Conservation (phyloP, 1,140 invertebrate genomes). For the Drosophila triauraria region DNA sequence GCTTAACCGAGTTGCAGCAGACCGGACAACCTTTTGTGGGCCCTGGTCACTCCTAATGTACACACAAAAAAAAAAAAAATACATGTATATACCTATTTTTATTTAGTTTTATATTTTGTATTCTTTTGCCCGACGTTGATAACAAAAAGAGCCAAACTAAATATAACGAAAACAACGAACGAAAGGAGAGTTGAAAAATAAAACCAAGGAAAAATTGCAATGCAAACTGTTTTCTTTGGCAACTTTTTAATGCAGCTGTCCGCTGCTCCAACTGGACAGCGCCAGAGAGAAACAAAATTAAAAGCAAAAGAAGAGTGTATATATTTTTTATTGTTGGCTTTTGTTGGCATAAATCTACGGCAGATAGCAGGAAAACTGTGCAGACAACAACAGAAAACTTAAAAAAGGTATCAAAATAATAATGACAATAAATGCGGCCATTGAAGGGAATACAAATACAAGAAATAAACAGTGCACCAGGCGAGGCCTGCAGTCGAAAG, state of each 20-base stretch:
- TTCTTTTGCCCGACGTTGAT: slow-evolving; percentile 52
- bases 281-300: slow-evolving; percentile 55
- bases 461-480: slow-evolving; percentile 1
- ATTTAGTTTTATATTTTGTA: slow-evolving; percentile 37
- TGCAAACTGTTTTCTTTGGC: slow-evolving; percentile 81
- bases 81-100: slow-evolving; percentile 30
- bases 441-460: slow-evolving; percentile 35
- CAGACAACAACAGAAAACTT: slow-evolving; percentile 38
- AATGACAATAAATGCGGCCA: slow-evolving; percentile 78
- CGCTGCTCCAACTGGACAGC: slow-evolving; percentile 45
- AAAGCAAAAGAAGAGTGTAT: slow-evolving; percentile 52
- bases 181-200: slow-evolving; percentile 52
- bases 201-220: slow-evolving; percentile 71
- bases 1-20: slow-evolving; percentile 55
- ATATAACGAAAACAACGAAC: slow-evolving; percentile 45
- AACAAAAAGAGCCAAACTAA: slow-evolving; percentile 66
- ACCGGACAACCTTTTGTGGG: slow-evolving; percentile 63
- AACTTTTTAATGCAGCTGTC: slow-evolving; percentile 78
- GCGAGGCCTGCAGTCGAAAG: neutral
- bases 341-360: slow-evolving; percentile 78
- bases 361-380: slow-evolving; percentile 59
- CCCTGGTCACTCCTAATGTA: slow-evolving; percentile 52
- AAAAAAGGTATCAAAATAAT: slow-evolving; percentile 76
- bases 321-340: slow-evolving; percentile 71
- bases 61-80: slow-evolving; percentile 43